Conservation (phyloP, 2,888 invertebrate species). For the Zhengitettix transpicula region DNA sequence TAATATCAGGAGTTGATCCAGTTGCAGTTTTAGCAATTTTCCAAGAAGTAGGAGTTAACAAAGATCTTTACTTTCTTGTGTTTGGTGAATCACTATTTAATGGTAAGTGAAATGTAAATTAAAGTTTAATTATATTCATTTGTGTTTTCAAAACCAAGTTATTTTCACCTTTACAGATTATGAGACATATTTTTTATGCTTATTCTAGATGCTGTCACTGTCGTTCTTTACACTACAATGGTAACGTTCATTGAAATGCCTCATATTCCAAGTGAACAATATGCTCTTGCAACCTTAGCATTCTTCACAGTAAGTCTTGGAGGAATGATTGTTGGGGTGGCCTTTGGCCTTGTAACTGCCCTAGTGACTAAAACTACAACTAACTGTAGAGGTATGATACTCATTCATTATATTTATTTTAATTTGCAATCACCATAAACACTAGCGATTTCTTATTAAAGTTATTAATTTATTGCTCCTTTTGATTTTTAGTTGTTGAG, state of each 20-base stretch:
- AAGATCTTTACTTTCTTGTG: slow-evolving; percentile 40
- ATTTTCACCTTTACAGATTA: not conserved
- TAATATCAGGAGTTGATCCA: slow-evolving; percentile 40
- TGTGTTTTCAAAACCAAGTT: not conserved
- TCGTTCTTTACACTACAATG: slow-evolving; percentile 27
- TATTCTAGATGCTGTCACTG: slow-evolving; percentile 15
- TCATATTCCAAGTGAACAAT: slow-evolving; percentile 27
- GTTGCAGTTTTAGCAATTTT: slow-evolving; percentile 40
- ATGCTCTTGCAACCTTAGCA: slow-evolving; percentile 29
- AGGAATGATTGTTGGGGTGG: slow-evolving; percentile 31
- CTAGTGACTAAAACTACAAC: slow-evolving; percentile 30
- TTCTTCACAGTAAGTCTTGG: slow-evolving; percentile 36
- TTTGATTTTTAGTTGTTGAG: slow-evolving; percentile 29
- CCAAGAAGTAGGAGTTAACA: slow-evolving; percentile 40
- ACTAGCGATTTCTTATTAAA: not conserved
- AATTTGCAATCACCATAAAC: not conserved
- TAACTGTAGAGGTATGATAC: slow-evolving; percentile 29
- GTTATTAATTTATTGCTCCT: not conserved
- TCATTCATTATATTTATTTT: not conserved
- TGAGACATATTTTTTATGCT: not conserved
- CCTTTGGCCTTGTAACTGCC: slow-evolving; percentile 33
- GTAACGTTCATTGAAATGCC: slow-evolving; percentile 32
- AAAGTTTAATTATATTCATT: not conserved
- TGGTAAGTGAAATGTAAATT: slow-evolving; percentile 17
- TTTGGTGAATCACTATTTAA: slow-evolving; percentile 44